These are phyloP conservation scores for Megaceryle alcyon DNA, from an alignment of 2,797 vertebrate genomes.

Conservation along the genomic window DNA sequence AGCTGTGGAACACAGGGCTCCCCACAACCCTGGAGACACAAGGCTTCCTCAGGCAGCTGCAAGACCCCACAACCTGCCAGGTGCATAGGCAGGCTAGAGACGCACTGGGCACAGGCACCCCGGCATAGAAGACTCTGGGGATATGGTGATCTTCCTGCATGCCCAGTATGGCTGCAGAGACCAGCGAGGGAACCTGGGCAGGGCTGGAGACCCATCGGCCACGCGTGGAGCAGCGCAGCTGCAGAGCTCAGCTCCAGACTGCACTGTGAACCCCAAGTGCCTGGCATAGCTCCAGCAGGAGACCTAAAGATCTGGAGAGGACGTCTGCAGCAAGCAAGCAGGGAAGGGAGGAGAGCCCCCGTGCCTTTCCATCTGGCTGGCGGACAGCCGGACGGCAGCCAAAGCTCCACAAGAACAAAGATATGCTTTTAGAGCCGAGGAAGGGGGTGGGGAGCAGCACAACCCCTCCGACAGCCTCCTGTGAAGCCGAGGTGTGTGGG, in stretches of 20 bases:
- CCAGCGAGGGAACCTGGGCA: neutral
- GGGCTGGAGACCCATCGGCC: neutral
- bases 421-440: slow-evolving; percentile 47
- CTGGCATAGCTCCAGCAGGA: slow-evolving; percentile 31
- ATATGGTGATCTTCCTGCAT: fast-evolving
- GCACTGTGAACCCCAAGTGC: fast-evolving
- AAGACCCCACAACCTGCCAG: neutral
- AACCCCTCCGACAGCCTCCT: slow-evolving; percentile 24
- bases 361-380: slow-evolving; percentile 61
- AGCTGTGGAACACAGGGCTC: neutral
- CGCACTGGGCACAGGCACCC: neutral
- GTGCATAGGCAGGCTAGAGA: neutral
- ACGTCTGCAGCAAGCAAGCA: neutral
- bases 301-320: slow-evolving; percentile 7
- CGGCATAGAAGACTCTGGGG: neutral
- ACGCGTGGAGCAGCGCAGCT: neutral
- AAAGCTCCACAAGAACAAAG: slow-evolving; percentile 65
- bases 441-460: slow-evolving; percentile 46
- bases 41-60: neutral
- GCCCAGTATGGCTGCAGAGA: neutral
- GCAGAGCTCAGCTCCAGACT: neutral
- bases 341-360: slow-evolving; percentile 50
- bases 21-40: neutral
- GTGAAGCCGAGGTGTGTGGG: slow-evolving; percentile 7
- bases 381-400: slow-evolving; percentile 57